phyloP scores from a whole-genome alignment of 2,888 invertebrate species.

The Coecobrya sp. region DNA sequence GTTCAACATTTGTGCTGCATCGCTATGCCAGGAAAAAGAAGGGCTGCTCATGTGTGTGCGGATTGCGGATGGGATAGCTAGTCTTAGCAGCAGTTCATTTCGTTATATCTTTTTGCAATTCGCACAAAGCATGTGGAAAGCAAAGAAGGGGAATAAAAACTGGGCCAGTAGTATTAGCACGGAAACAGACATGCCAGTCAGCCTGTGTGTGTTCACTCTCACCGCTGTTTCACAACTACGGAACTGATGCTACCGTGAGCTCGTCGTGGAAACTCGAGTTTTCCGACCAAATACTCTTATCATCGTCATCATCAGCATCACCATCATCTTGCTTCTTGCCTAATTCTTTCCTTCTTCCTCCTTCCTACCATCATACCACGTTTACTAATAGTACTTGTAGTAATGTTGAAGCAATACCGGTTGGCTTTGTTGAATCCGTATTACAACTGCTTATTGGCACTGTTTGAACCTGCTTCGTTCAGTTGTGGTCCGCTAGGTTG shows the following conservation, averaged over 20 bases:
- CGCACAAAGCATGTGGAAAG: background rate
- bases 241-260: background rate
- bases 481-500: conserved; percentile 13
- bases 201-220: background rate
- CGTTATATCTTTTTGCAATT: background rate
- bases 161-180: conserved; percentile 21
- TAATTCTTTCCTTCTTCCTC: background rate
- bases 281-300: conserved; percentile 40
- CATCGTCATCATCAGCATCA: conserved; percentile 42
- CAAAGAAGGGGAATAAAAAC: background rate
- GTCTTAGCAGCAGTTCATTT: background rate
- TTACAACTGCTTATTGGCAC: background rate
- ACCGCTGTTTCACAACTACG: background rate
- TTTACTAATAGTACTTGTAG: background rate
- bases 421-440: background rate
- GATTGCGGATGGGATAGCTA: background rate
- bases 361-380: background rate
- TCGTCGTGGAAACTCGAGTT: conserved; percentile 59
- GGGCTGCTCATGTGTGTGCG: too few species aligned
- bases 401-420: background rate
- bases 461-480: background rate
- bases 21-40: background rate
- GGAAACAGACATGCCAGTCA: background rate
- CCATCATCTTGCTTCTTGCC: background rate
- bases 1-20: background rate